Percentiles rank a stretch among this genome's conserved stretches.
Evolutionary conservation across 2,888 invertebrate genomes (phyloP).

Genomic region (Andrena hattorfiana): DNA sequence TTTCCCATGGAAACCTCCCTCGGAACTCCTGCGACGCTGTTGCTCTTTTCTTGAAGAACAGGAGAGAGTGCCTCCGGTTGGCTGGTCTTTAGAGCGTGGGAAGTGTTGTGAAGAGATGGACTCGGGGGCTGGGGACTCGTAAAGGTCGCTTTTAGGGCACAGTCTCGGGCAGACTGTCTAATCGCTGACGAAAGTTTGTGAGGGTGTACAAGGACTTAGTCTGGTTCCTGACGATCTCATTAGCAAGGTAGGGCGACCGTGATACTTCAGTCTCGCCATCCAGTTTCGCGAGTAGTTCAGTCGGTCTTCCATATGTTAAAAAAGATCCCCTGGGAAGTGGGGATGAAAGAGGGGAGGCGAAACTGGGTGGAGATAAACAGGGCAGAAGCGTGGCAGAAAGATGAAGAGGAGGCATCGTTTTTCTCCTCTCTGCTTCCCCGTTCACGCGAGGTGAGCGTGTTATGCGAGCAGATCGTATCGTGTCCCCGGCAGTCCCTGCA

Average conservation of each 20-base stretch:
- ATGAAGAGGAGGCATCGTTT: conserved; percentile 25
- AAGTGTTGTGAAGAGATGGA: background rate
- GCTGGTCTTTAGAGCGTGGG: background rate
- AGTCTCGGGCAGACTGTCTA: background rate
- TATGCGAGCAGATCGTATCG: conserved; percentile 70
- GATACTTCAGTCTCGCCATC: too few relatives aligned
- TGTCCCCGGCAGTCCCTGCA: conserved; percentile 33
- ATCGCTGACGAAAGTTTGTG: too few relatives aligned
- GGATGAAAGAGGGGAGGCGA: background rate
- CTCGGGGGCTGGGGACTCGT: background rate
- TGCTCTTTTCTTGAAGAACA: background rate
- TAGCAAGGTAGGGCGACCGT: too few relatives aligned
- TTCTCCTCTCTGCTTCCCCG: conserved; percentile 34
- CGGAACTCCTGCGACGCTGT: background rate
- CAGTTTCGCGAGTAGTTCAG: too few relatives aligned
- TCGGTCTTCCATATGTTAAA: too few relatives aligned
- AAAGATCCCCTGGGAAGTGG: too few relatives aligned
- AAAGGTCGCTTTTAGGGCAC: background rate
- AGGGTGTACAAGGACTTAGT: too few relatives aligned
- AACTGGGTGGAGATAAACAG: background rate
- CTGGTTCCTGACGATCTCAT: too few relatives aligned
- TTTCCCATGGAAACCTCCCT: background rate
- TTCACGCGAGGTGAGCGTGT: conserved; percentile 56
- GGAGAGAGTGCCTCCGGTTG: background rate
- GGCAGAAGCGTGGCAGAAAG: background rate